phyloP scores from a whole-genome alignment of 2,113 vertebrate genomes.

The Perognathus longimembris region DNA sequence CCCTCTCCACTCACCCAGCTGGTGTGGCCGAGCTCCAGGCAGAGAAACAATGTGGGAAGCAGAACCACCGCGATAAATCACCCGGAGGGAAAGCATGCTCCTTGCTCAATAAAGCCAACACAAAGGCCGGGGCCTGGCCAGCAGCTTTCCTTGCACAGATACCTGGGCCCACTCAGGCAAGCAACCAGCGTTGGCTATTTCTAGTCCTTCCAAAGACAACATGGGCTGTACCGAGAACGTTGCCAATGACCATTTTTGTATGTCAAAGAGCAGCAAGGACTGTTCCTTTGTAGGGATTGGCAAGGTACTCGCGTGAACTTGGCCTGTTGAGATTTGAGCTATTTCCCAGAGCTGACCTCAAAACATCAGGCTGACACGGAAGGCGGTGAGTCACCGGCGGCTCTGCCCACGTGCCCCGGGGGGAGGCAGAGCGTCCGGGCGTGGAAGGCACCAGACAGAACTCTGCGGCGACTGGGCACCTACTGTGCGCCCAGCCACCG shows the following conservation, averaged over 20 bases:
- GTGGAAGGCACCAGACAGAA: background rate
- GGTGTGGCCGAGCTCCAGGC: background rate
- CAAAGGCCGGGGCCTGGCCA: background rate
- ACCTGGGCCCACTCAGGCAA: background rate
- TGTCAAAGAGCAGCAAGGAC: background rate
- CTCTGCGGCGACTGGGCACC: rapidly evolving
- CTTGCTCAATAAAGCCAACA: too few relatives aligned
- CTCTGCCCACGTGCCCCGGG: background rate
- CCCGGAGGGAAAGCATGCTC: rapidly evolving
- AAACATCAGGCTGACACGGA: background rate
- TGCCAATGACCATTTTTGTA: constrained; percentile 66
- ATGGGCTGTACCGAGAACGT: background rate
- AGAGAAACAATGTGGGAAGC: background rate
- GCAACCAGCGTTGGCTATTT: rapidly evolving
- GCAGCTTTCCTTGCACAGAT: rapidly evolving
- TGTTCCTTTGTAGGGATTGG: constrained; percentile 46
- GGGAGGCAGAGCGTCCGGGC: background rate
- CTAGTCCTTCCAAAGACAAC: background rate
- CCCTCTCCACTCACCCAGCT: background rate
- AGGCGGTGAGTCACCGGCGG: background rate
- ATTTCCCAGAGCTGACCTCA: constrained; percentile 60
- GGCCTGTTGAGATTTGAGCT: constrained; percentile 50
- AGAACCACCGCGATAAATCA: background rate
- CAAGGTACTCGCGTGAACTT: constrained; percentile 45
- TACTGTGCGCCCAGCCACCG: background rate